A percentile compares a stretch with the other conserved stretches of the same genome.
phyloP scores from a whole-genome alignment of 1,140 invertebrate species.

The Euwallacea similis region DNA sequence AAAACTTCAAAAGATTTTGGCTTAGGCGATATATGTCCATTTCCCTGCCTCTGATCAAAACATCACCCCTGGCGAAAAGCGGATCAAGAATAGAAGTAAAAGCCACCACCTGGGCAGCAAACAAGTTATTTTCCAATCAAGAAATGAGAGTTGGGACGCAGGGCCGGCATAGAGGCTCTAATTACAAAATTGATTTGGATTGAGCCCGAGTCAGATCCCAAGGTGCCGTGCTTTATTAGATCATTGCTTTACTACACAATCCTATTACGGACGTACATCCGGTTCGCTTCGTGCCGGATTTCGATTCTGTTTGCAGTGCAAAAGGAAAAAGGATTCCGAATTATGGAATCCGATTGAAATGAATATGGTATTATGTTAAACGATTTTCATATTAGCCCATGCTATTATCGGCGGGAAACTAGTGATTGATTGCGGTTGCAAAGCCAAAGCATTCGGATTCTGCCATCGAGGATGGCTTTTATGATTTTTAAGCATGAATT shows the following conservation, averaged over 20 bases:
- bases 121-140: conserved; percentile 49
- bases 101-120: conserved; percentile 31
- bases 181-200: conserved; percentile 52
- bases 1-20: too few species aligned
- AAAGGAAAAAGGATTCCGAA: neutral
- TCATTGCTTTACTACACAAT: conserved; percentile 50
- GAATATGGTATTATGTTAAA: neutral
- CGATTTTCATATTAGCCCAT: too few species aligned
- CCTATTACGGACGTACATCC: conserved; percentile 43
- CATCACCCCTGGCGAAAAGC: neutral
- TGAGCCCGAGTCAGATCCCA: conserved; percentile 46
- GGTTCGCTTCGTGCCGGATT: conserved; percentile 30
- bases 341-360: conserved; percentile 1
- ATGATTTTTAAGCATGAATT: too few species aligned
- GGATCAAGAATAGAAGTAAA: conserved; percentile 12
- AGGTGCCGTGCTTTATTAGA: conserved; percentile 50
- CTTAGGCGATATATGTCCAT: too few species aligned
- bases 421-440: too few species aligned
- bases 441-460: too few species aligned
- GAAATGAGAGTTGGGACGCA: conserved; percentile 45
- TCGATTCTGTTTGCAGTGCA: conserved; percentile 31
- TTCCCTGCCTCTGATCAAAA: too few species aligned
- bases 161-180: conserved; percentile 45
- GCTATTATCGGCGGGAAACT: too few species aligned
- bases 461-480: too few species aligned